phyloP scores from a whole-genome alignment of 2,797 vertebrate species.

The Synaphobranchus kaupii region DNA sequence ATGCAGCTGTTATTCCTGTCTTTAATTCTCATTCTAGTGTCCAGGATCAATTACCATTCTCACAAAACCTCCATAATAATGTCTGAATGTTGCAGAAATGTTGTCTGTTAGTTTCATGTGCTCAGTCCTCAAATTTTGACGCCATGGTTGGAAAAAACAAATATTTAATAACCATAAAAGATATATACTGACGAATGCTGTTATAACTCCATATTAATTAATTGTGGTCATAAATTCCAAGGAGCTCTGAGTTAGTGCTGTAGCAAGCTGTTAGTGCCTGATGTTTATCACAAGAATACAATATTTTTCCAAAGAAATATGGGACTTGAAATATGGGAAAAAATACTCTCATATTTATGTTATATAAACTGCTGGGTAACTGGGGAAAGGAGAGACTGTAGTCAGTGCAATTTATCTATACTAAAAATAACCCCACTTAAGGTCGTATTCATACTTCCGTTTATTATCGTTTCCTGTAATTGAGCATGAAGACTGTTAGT shows the following conservation, averaged over 20 bases:
- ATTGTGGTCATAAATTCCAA: not conserved
- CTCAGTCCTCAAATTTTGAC: not conserved
- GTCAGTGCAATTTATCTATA: no score
- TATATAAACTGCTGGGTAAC: no score
- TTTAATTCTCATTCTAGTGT: not conserved
- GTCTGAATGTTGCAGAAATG: not conserved
- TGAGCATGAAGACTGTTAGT: no score
- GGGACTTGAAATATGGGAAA: no score
- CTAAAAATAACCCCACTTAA: no score
- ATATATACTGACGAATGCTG: not conserved
- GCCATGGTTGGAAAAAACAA: not conserved
- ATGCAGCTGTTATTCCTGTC: not conserved
- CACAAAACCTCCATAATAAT: not conserved
- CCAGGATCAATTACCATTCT: not conserved
- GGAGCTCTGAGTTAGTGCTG: not conserved
- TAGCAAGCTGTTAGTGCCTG: not conserved
- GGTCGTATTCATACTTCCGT: no score
- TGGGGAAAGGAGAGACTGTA: no score
- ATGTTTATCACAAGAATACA: not conserved
- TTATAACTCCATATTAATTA: not conserved
- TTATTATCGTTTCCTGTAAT: no score
- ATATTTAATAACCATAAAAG: not conserved
- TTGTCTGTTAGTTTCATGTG: not conserved
- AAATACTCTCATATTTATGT: no score
- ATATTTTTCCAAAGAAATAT: not conserved